Conservation (phyloP, 2,113 vertebrate genomes). For the Thermophis baileyi region DNA sequence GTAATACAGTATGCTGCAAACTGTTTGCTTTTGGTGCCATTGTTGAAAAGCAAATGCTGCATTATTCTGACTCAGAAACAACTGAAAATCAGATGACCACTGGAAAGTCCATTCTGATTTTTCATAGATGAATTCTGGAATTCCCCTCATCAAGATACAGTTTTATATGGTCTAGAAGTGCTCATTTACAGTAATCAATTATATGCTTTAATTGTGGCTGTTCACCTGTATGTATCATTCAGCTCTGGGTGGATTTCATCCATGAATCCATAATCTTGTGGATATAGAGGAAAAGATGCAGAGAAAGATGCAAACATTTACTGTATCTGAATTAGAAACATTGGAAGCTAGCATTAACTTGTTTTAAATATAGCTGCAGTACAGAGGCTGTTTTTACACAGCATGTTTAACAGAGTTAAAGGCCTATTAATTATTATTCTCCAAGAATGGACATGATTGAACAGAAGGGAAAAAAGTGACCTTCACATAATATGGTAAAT, state of each 20-base stretch:
- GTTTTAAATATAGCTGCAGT: background rate
- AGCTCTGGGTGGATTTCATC: background rate
- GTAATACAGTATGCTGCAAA: background rate
- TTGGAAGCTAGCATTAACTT: background rate
- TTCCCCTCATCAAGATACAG: rapidly evolving
- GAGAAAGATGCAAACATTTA: background rate
- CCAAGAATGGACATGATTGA: no score
- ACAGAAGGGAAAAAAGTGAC: no score
- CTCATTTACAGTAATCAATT: rapidly evolving
- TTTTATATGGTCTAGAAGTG: rapidly evolving
- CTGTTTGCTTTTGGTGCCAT: background rate
- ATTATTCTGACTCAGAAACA: background rate
- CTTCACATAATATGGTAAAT: background rate
- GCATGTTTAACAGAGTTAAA: background rate
- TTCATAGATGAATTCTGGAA: background rate
- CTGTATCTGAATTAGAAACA: background rate
- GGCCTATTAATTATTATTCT: background rate
- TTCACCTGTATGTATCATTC: background rate
- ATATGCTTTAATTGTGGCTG: background rate
- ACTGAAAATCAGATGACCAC: background rate
- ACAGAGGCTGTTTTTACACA: background rate
- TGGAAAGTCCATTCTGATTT: background rate
- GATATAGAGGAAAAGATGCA: background rate
- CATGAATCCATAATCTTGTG: background rate
- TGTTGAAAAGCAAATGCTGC: background rate